Percentiles rank a stretch among this genome's conserved stretches.
phyloP scores from a whole-genome alignment of 2,888 invertebrate species.

The Cyaniris semiargus region DNA sequence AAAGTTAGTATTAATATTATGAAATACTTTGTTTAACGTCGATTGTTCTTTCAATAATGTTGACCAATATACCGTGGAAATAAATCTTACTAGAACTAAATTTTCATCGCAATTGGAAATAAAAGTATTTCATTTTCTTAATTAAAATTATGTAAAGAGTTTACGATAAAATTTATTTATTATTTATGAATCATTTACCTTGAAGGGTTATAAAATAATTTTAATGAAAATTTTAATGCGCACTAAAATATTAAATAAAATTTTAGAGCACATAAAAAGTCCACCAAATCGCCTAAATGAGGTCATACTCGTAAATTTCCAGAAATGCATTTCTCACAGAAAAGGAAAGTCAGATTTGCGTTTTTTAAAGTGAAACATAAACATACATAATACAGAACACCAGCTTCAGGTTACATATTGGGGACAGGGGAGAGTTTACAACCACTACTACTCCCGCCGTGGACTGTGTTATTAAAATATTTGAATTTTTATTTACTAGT shows the following conservation, averaged over 20 bases:
- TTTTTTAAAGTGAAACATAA: neutral
- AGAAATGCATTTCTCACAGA: constrained; percentile 13
- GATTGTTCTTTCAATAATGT: neutral
- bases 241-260: constrained; percentile 15
- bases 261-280: constrained; percentile 20
- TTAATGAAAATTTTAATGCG: neutral
- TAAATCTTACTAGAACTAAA: neutral
- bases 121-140: neutral
- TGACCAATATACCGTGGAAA: neutral
- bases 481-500: too few species aligned
- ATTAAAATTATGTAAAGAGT: neutral
- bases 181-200: neutral
- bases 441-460: neutral
- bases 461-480: too few species aligned
- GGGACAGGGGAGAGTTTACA: neutral
- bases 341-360: neutral
- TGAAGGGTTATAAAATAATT: neutral
- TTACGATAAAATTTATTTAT: neutral
- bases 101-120: neutral
- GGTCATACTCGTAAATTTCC: neutral
- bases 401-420: neutral
- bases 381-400: neutral
- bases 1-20: neutral
- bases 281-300: neutral
- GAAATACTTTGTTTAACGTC: neutral